Percentiles rank a stretch among this genome's conserved stretches.
phyloP scores from a whole-genome alignment of 2,888 invertebrate genomes.

The Meghimatium bilineatum region DNA sequence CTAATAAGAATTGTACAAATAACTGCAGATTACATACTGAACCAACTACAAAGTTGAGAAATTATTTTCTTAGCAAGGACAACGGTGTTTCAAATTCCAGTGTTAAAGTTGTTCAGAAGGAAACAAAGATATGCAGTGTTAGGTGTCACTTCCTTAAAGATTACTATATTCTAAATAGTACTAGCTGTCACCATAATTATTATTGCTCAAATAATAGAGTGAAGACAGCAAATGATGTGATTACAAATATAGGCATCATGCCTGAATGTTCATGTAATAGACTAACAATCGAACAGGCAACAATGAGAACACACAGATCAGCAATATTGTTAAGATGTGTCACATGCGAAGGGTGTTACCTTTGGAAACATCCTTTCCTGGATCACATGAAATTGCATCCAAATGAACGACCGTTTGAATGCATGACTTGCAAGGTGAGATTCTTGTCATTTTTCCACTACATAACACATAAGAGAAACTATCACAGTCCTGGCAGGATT shows the following conservation, averaged over 20 bases:
- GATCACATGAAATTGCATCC: constrained; percentile 18
- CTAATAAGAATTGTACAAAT: neutral
- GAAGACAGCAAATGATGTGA: no score
- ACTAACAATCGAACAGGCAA: neutral
- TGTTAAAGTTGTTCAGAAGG: neutral
- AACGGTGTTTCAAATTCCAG: neutral
- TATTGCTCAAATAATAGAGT: neutral
- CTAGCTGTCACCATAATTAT: neutral
- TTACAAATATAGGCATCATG: neutral
- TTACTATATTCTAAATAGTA: neutral
- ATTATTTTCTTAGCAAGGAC: neutral
- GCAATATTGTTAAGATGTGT: constrained; percentile 2
- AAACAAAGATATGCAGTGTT: neutral
- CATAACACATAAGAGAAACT: neutral
- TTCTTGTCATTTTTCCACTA: constrained; percentile 1
- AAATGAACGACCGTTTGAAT: constrained; percentile 8
- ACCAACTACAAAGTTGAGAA: neutral
- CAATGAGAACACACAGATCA: neutral
- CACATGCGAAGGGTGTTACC: constrained; percentile 1
- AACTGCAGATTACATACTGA: neutral
- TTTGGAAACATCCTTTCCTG: constrained; percentile 20
- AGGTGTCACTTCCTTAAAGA: neutral
- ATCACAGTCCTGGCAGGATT: neutral
- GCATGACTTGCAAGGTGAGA: neutral
- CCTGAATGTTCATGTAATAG: neutral